These are phyloP conservation scores for Bufo bufo DNA, from an alignment of 2,113 vertebrate species.

Conservation along the genomic window DNA sequence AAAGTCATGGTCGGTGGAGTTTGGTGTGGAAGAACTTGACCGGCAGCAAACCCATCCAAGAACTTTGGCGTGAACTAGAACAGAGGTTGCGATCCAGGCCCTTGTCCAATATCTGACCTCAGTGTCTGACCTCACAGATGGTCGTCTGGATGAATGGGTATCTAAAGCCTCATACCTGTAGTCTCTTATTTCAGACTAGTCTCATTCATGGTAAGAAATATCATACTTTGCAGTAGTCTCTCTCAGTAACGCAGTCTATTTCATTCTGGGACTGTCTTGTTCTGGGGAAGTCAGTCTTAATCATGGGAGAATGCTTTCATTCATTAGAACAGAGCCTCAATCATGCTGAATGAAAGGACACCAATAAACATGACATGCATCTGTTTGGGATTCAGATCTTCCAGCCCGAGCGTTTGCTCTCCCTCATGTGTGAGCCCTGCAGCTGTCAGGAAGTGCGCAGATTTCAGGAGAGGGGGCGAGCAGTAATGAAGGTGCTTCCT, in stretches of 20 bases:
- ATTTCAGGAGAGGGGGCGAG: neutral
- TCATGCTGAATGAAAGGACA: conserved; percentile 19
- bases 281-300: neutral
- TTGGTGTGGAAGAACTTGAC: too few relatives aligned
- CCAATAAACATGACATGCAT: neutral
- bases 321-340: neutral
- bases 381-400: conserved; percentile 34
- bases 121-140: too few relatives aligned
- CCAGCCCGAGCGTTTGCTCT: neutral
- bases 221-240: neutral
- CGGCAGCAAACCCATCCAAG: too few relatives aligned
- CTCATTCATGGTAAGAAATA: neutral
- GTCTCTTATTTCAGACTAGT: neutral
- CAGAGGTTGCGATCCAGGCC: too few relatives aligned
- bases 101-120: too few relatives aligned
- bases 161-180: neutral
- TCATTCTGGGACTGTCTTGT: neutral
- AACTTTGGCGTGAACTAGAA: too few relatives aligned
- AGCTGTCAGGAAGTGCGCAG: conserved; percentile 32
- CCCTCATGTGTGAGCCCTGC: conserved; percentile 24
- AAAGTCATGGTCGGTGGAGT: too few relatives aligned
- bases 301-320: neutral
- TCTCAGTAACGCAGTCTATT: neutral
- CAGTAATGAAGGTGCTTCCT: conserved; percentile 23
- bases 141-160: too few relatives aligned